These are phyloP conservation scores for Antedon mediterranea DNA, from an alignment of 53 echinoderm and acorn worm genomes.

Conservation along the genomic window DNA sequence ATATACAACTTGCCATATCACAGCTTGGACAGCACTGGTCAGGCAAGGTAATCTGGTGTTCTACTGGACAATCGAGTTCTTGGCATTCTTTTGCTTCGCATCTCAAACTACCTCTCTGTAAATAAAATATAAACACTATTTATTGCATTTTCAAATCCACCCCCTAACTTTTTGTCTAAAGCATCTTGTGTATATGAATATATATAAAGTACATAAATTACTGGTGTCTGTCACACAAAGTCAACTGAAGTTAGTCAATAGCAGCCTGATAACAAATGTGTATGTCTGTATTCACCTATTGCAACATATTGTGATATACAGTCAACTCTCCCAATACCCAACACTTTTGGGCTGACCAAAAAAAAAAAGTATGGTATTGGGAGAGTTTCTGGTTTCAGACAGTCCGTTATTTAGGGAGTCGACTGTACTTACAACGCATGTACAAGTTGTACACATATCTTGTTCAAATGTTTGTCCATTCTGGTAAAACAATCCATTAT, in stretches of 20 bases:
- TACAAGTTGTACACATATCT: constrained; percentile 41
- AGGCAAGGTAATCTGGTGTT: constrained; percentile 24
- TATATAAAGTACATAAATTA: too few species aligned
- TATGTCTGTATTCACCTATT: neutral
- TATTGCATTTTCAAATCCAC: too few species aligned
- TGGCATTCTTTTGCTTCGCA: constrained; percentile 31
- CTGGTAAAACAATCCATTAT: constrained; percentile 28
- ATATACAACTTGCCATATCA: constrained; percentile 36
- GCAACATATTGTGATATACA: neutral
- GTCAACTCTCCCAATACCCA: too few species aligned
- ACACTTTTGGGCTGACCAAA: too few species aligned
- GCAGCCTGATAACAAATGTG: neutral
- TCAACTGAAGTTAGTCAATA: constrained; percentile 1
- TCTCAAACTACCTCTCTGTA: constrained; percentile 28
- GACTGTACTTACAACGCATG: constrained; percentile 36
- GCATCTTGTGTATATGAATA: too few species aligned
- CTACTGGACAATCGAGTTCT: constrained; percentile 40
- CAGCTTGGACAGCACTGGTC: constrained; percentile 57
- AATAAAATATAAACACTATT: neutral
- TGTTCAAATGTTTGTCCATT: constrained; percentile 38
- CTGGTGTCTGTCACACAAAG: constrained; percentile 7
- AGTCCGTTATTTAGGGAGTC: too few species aligned
- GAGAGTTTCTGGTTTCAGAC: too few species aligned
- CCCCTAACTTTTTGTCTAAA: too few species aligned
- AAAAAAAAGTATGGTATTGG: too few species aligned